These are phyloP conservation scores for Pseudomugil gertrudae DNA, from an alignment of 2,797 vertebrate species.

Conservation along the genomic window DNA sequence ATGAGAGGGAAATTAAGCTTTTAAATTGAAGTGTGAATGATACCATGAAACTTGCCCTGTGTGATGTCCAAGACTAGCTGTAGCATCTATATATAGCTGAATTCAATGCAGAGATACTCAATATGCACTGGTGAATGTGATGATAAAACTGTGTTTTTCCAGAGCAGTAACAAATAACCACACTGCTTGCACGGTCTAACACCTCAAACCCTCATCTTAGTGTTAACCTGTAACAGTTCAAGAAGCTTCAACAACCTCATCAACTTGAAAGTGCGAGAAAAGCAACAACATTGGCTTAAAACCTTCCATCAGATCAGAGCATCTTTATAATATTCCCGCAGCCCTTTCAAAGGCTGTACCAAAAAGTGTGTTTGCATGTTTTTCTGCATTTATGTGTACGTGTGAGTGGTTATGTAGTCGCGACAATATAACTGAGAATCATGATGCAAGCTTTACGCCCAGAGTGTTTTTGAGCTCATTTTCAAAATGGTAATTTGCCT, in stretches of 20 bases:
- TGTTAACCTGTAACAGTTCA: not conserved
- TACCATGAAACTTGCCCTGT: no score
- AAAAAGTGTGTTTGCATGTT: constrained; percentile 47
- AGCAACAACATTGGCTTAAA: constrained; percentile 47
- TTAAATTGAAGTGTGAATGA: no score
- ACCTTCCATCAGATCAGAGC: constrained; percentile 59
- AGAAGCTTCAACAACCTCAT: constrained; percentile 18
- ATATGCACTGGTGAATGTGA: not conserved
- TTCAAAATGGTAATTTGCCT: constrained; percentile 98
- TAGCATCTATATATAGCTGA: not conserved
- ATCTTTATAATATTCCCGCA: constrained; percentile 62
- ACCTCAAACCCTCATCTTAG: not conserved
- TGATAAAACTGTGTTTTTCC: not conserved
- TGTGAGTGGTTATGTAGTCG: constrained; percentile 68
- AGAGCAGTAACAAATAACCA: not conserved
- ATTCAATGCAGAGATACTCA: no score
- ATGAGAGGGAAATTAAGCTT: no score
- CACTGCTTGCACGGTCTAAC: no score
- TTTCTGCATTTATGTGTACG: constrained; percentile 44
- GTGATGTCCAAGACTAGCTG: no score
- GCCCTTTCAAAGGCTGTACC: constrained; percentile 48
- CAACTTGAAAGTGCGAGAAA: constrained; percentile 30
- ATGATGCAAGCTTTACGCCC: constrained; percentile 90
- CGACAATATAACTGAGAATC: constrained; percentile 86
- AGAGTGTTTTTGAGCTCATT: constrained; percentile 95